Evolutionary conservation across 2,888 invertebrate species (phyloP), one percentile per base, ranked within the genome.

Genomic region (Caenorhabditis afra): DNA sequence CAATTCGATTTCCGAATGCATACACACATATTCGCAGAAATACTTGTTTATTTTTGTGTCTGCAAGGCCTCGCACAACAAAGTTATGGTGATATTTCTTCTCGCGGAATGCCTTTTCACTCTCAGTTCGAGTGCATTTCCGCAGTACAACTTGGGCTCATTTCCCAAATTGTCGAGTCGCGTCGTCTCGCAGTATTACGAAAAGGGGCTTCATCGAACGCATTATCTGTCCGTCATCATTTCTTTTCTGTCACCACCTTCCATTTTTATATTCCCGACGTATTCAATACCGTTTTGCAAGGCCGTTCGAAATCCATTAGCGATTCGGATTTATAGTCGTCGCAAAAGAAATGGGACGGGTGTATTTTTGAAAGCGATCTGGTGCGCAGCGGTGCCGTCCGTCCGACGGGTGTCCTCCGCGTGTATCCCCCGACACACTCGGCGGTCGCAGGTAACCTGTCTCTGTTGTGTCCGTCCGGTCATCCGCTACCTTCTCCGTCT

Each of bases 401-500:
- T 73, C 64, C 55, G 73, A 44, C 49, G 22, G 52, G 37, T 41
- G 57, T 53, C 37, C 41, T 18, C 45, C 70, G 53, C 39, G 73
- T 73, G 58, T 71, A 37, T 66, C 64, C 29, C 29, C 29, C 29
- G 4, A 29, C 29, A 16, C 41, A 59, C 73, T 64, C 53, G 52
- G 22, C 23, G 44, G 4, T 11, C 53, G 62, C 70, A 64, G 71
- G 73, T 73, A 49, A 64, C 73, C 73, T 73, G 73, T 64, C 73
- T 64, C 57, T 64, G 62, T 55, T 62, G 55, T 61, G 47, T 49
- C 39, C 71, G 62, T 71, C 55, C 44, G 73, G 73, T 52, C 73
- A 73, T 73, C 73, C 73, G 73, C 73, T 73, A 64, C 64, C 73
- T 70, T 29, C 59, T 41, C 50, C 64, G 55, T 64, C 73, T 73